Evolutionary conservation across 2,113 vertebrate genomes (phyloP).

Genomic region (Donacobius atricapilla): DNA sequence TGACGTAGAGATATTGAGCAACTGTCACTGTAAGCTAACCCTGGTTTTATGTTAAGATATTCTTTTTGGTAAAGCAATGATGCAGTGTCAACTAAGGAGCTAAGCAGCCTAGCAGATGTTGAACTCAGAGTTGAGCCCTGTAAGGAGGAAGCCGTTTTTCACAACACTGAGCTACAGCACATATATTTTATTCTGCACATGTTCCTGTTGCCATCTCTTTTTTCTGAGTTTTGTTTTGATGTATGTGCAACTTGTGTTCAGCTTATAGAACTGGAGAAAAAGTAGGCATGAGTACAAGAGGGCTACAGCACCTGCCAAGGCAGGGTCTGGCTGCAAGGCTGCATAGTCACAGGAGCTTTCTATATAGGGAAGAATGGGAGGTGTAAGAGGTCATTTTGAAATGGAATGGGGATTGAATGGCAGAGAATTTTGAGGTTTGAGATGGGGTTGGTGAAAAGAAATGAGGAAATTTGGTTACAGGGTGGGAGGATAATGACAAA

Average conservation of each 20-base stretch:
- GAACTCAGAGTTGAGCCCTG: neutral
- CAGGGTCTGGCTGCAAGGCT: neutral
- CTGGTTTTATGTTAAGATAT: neutral
- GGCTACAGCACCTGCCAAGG: neutral
- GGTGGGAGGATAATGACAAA: neutral
- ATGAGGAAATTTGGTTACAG: neutral
- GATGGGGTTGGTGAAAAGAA: neutral
- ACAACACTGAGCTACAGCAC: conserved; percentile 14
- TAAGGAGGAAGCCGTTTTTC: conserved; percentile 47
- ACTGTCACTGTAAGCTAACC: neutral
- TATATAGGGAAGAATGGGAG: neutral
- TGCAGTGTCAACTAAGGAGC: neutral
- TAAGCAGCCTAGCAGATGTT: conserved; percentile 50
- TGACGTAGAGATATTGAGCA: neutral
- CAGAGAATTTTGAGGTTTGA: neutral
- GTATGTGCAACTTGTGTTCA: neutral
- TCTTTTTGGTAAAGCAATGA: neutral
- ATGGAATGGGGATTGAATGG: neutral
- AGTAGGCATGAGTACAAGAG: neutral
- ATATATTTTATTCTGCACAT: conserved; percentile 11
- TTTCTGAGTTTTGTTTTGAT: conserved; percentile 8
- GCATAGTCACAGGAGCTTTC: neutral
- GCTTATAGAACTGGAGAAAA: neutral
- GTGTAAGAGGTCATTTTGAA: neutral
- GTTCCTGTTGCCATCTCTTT: neutral